Percentiles rank a stretch among this genome's conserved stretches.
phyloP scores from a whole-genome alignment of 2,888 invertebrate genomes.

The Helicoverpa assulta region DNA sequence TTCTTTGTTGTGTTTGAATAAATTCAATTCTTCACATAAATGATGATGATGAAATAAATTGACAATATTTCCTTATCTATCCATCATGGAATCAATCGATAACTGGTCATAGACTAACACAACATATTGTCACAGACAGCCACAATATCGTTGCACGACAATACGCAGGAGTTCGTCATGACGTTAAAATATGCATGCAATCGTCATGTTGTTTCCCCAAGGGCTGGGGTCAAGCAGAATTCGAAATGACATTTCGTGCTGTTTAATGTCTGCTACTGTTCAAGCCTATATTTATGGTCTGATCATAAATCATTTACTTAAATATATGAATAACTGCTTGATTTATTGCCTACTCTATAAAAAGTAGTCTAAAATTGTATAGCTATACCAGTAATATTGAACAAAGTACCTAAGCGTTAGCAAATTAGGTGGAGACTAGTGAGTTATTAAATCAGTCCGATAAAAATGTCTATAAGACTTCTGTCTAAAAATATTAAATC shows the following conservation, averaged over 20 bases:
- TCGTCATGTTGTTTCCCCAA: constrained; percentile 15
- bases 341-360: too few relatives aligned
- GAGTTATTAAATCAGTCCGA: too few relatives aligned
- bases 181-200: constrained; percentile 45
- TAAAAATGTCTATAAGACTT: too few relatives aligned
- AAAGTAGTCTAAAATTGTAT: too few relatives aligned
- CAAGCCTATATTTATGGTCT: background rate
- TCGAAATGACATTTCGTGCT: constrained; percentile 15
- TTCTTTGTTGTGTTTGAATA: constrained; percentile 19
- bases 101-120: constrained; percentile 24
- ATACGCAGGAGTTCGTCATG: constrained; percentile 15
- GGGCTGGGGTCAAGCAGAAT: constrained; percentile 36
- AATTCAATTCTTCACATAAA: too few relatives aligned
- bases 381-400: too few relatives aligned
- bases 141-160: constrained; percentile 35
- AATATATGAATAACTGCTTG: too few relatives aligned
- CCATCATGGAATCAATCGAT: constrained; percentile 25
- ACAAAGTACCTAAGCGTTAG: too few relatives aligned
- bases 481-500: too few relatives aligned
- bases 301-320: too few relatives aligned
- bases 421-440: too few relatives aligned
- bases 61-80: constrained; percentile 51
- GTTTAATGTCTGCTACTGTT: background rate
- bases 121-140: constrained; percentile 14
- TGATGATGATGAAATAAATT: constrained; percentile 14